Conservation (phyloP, 2,113 vertebrate species). For the Panthera uncia region DNA sequence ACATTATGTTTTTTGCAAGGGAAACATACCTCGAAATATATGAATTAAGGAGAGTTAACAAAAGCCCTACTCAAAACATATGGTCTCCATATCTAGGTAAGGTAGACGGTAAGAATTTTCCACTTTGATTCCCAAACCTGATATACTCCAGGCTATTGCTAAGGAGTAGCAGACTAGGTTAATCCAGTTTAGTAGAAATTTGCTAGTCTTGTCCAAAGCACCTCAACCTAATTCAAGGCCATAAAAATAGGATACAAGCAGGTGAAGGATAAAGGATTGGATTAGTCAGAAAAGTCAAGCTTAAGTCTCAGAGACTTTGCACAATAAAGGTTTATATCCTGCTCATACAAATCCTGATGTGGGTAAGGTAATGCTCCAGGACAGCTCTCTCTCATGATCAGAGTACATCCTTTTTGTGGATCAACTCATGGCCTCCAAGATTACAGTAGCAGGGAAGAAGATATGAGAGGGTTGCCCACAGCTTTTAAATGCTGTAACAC, state of each 20-base stretch:
- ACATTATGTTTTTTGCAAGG: neutral
- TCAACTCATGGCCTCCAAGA: neutral
- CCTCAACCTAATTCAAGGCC: slow-evolving; percentile 2
- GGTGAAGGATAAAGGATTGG: neutral
- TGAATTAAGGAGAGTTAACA: neutral
- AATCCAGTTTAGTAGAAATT: neutral
- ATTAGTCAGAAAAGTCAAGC: slow-evolving; percentile 24
- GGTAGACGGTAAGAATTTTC: neutral
- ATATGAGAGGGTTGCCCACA: neutral
- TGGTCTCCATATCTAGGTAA: neutral
- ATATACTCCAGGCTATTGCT: neutral
- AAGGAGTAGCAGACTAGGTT: neutral
- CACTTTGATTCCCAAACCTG: neutral
- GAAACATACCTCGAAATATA: slow-evolving; percentile 34
- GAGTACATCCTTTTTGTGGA: neutral
- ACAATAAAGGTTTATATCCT: neutral
- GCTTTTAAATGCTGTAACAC: neutral
- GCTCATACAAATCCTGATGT: neutral
- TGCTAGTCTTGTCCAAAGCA: neutral
- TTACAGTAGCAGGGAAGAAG: neutral
- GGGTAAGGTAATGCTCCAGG: neutral
- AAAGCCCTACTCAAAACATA: neutral
- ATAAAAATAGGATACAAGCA: slow-evolving; percentile 32
- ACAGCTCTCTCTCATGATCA: neutral
- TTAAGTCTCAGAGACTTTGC: neutral